Evolutionary conservation across 64 coral and sea anemone species (phyloP).

Genomic region (Exaiptasia diaphana): DNA sequence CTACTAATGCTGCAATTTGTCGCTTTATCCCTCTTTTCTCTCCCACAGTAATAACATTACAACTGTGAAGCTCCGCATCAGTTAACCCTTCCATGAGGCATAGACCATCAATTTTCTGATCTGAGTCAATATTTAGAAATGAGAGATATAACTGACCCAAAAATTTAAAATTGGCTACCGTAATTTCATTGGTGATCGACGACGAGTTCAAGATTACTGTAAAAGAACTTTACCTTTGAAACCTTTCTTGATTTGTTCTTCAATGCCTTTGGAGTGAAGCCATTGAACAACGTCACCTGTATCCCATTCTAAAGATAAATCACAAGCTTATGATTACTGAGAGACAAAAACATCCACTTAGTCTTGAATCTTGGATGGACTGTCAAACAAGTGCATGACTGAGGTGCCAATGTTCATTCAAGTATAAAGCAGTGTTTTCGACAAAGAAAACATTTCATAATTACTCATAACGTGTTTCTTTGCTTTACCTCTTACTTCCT

Average conservation of each 20-base stretch:
- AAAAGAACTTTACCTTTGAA: neutral
- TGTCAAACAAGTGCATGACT: neutral
- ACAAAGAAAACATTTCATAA: neutral
- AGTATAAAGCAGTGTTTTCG: neutral
- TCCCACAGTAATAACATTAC: neutral
- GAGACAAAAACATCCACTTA: neutral
- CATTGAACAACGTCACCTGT: neutral
- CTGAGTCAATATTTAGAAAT: neutral
- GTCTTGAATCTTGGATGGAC: neutral
- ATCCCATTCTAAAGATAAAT: neutral
- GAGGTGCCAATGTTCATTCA: neutral
- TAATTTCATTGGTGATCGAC: neutral
- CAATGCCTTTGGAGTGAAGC: neutral
- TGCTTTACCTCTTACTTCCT: neutral
- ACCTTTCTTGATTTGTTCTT: neutral
- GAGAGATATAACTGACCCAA: neutral
- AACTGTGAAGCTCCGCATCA: neutral
- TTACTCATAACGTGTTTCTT: neutral
- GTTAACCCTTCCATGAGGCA: constrained; percentile 20
- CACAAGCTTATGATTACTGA: neutral
- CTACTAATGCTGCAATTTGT: too few species aligned
- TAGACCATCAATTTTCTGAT: constrained; percentile 28
- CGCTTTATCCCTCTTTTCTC: too few species aligned
- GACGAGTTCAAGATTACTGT: neutral
- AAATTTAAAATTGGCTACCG: neutral